A percentile compares a stretch with the other conserved stretches of the same genome.
phyloP scores from a whole-genome alignment of 2,888 invertebrate species.

The Hofmannophila pseudospretella region DNA sequence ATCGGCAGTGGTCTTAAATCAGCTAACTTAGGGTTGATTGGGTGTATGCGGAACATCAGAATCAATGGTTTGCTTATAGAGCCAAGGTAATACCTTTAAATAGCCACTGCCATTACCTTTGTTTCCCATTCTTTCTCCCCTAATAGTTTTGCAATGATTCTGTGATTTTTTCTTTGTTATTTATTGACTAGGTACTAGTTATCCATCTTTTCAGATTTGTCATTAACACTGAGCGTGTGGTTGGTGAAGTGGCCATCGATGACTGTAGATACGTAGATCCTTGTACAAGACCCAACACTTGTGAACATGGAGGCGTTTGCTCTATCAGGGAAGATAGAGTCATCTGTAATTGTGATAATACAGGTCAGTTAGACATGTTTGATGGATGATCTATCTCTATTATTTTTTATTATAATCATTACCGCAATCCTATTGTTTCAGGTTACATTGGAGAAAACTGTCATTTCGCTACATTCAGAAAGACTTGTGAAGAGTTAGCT shows the following conservation, averaged over 20 bases:
- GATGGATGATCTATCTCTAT: no score
- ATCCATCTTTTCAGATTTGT: slow-evolving; percentile 72
- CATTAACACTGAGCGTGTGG: slow-evolving; percentile 88
- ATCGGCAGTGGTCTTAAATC: slow-evolving; percentile 89
- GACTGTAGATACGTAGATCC: slow-evolving; percentile 94
- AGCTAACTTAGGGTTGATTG: slow-evolving; percentile 87
- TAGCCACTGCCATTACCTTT: no score
- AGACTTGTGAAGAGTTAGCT: slow-evolving; percentile 95
- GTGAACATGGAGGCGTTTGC: slow-evolving; percentile 95
- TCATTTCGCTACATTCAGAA: slow-evolving; percentile 93
- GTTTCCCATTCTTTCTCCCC: background rate
- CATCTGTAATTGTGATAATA: slow-evolving; percentile 92
- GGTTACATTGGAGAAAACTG: slow-evolving; percentile 95
- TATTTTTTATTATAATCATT: no score
- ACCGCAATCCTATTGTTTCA: slow-evolving; percentile 16
- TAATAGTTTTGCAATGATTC: background rate
- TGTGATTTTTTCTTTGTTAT: background rate
- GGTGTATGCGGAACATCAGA: slow-evolving; percentile 93
- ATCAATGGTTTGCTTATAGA: slow-evolving; percentile 90
- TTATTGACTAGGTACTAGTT: no score
- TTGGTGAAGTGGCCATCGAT: slow-evolving; percentile 93
- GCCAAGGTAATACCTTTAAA: slow-evolving; percentile 70
- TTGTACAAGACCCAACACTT: slow-evolving; percentile 92
- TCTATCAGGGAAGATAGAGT: slow-evolving; percentile 92
- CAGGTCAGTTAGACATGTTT: slow-evolving; percentile 65